phyloP scores from a whole-genome alignment of 1,140 invertebrate species.

The Pseudomyrmex flavicornis region DNA sequence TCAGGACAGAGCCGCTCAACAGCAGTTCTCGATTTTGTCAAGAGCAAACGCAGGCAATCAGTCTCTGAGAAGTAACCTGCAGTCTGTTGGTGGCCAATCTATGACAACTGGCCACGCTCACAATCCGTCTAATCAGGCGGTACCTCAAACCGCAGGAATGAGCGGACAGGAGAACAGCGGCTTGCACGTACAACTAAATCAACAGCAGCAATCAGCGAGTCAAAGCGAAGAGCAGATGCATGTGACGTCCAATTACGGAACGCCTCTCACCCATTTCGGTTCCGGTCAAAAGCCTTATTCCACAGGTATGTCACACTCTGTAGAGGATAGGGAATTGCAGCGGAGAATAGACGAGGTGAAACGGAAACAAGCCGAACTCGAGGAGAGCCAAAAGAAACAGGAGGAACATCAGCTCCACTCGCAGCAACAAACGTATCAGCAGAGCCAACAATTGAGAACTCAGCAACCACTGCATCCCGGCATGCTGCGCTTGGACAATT shows the following conservation, averaged over 20 bases:
- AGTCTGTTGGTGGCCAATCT: constrained; percentile 25
- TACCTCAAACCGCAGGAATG: constrained; percentile 32
- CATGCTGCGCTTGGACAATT: constrained; percentile 86
- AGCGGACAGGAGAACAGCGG: constrained; percentile 45
- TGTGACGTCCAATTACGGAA: constrained; percentile 4
- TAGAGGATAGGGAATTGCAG: constrained; percentile 85
- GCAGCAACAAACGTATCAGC: constrained; percentile 76
- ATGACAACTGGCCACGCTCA: constrained; percentile 10
- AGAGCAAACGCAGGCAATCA: constrained; percentile 78
- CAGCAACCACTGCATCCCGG: constrained; percentile 79
- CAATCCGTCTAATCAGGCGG: not conserved
- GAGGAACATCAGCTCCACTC: constrained; percentile 82
- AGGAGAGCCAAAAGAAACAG: constrained; percentile 82
- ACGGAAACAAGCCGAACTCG: constrained; percentile 84
- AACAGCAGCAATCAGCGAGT: constrained; percentile 54
- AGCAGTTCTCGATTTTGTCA: constrained; percentile 72
- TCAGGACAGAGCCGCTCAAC: constrained; percentile 77
- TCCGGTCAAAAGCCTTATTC: constrained; percentile 74
- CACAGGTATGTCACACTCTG: constrained; percentile 56
- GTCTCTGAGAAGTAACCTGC: constrained; percentile 68
- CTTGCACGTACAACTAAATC: constrained; percentile 43
- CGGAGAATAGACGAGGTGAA: constrained; percentile 86
- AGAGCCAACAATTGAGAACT: constrained; percentile 76
- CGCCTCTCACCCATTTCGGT: constrained; percentile 66
- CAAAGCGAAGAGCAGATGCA: constrained; percentile 67